Base-by-base conservation (phyloP, 2,888 invertebrate genomes). In the Aethes cnicana region DNA sequence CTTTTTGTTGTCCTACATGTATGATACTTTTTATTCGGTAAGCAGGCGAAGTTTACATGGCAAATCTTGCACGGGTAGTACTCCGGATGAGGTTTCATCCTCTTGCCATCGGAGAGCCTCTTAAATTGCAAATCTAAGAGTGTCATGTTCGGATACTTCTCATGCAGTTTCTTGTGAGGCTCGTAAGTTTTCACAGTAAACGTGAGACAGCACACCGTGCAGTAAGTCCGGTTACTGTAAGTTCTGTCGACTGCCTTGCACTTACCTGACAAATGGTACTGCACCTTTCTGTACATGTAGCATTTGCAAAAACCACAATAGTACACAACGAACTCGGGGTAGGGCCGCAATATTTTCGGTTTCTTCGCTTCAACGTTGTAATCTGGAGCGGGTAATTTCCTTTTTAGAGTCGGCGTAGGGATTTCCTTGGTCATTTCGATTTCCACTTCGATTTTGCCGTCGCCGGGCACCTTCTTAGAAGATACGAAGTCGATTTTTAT, bases 121-220 rank as follows among this genome's bases (percentile, higher is more conserved):
- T 55, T 7, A 17, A 81, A 69, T 0, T 35, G 56, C 0, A 70
- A 53, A 9, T 80, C 70, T 3, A 56, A 54, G 0, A 81, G 11
- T 0, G 59, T 61, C 0, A 72, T 17, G 1, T 62, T 54, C 0
- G 53, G 55, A 1, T 21, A 17, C 1, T 28, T 49, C 0, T 54
- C 35, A 2, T 73, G 71, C 0, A 57, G 4, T 0, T 16, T 2
- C 11, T 37, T 5, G 12, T 77, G 72, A 0, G 2, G 21, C 0
- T 11, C 3, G 0, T 48, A 35, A 0, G 55, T 11, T 9, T 59
- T 63, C 0, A 0, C 1, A 0, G 53, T 54, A 3, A 71, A 67
- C 0, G 54, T 32, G 0, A 80, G 50, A 0, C 81, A 81, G 7
- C 82, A 83, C 0, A 54, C 3, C 0, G 62, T 59, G 21, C 81